Evolutionary conservation across 2,888 invertebrate species (phyloP).

Genomic region (Calameuta idolon): DNA sequence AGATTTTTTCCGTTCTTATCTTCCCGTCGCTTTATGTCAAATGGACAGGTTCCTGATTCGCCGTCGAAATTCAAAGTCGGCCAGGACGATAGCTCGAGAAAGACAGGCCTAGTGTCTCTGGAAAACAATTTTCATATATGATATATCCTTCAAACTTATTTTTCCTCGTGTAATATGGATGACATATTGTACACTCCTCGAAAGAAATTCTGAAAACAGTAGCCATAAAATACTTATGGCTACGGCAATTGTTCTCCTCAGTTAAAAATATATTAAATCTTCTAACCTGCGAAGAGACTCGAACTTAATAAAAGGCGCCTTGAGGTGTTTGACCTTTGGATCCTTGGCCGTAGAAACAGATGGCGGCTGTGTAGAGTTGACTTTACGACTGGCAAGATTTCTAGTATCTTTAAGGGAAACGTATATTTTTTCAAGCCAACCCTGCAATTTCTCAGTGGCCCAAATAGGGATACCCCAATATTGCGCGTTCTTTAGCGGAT

Average conservation of each 20-base stretch:
- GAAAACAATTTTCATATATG: constrained; percentile 12
- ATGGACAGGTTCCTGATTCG: constrained; percentile 65
- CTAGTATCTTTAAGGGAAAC: constrained; percentile 67
- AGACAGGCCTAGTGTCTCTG: constrained; percentile 73
- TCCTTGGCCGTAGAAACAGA: constrained; percentile 29
- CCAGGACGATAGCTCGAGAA: constrained; percentile 75
- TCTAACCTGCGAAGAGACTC: constrained; percentile 76
- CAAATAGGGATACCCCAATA: constrained; percentile 70
- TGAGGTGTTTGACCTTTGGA: constrained; percentile 72
- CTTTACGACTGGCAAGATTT: constrained; percentile 32
- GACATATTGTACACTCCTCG: too few species aligned
- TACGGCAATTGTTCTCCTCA: neutral
- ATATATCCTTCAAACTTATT: too few species aligned
- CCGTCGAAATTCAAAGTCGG: constrained; percentile 70
- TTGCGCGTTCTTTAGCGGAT: constrained; percentile 70
- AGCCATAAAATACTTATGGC: neutral
- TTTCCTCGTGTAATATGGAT: too few species aligned
- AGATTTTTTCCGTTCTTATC: constrained; percentile 39
- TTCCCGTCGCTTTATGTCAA: constrained; percentile 52
- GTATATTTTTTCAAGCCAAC: constrained; percentile 76
- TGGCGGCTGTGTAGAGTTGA: constrained; percentile 20
- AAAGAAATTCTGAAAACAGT: too few species aligned
- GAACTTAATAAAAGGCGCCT: constrained; percentile 79
- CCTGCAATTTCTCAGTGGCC: constrained; percentile 68
- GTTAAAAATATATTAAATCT: neutral